Evolutionary conservation across 2,113 vertebrate genomes (phyloP).

Genomic region (Chinchilla lanigera): DNA sequence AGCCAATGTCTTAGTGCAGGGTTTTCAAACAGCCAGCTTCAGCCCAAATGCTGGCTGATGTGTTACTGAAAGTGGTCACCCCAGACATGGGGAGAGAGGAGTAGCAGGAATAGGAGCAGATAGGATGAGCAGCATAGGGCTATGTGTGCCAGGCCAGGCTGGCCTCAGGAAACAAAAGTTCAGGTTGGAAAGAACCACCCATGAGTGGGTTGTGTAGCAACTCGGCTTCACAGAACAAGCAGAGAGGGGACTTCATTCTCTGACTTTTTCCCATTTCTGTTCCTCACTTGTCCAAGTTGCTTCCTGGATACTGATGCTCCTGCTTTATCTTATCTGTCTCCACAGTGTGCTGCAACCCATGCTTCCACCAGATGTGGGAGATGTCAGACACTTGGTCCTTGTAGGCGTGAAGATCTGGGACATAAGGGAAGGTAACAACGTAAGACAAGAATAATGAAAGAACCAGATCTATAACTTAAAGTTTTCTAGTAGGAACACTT

Average conservation of each 20-base stretch:
- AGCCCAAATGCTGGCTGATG: background rate
- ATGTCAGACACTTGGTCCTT: background rate
- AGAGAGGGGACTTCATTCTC: background rate
- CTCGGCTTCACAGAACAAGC: background rate
- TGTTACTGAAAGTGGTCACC: background rate
- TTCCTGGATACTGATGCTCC: background rate
- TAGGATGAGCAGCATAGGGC: accelerated
- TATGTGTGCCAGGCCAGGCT: too few relatives aligned
- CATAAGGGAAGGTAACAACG: too few relatives aligned
- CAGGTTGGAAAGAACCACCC: accelerated
- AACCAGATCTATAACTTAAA: too few relatives aligned
- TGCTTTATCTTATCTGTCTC: background rate
- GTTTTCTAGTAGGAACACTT: background rate
- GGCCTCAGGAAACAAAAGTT: accelerated
- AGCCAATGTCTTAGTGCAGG: background rate
- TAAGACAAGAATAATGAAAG: background rate
- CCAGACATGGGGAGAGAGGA: background rate
- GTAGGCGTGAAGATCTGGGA: accelerated
- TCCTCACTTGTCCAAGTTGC: background rate
- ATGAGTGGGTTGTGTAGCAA: accelerated
- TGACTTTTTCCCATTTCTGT: background rate
- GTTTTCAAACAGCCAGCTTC: background rate
- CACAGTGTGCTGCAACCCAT: background rate
- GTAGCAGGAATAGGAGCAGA: accelerated
- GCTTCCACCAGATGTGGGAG: background rate